Base-by-base conservation (phyloP, 1,140 invertebrate species). In the Habropoda laboriosa region DNA sequence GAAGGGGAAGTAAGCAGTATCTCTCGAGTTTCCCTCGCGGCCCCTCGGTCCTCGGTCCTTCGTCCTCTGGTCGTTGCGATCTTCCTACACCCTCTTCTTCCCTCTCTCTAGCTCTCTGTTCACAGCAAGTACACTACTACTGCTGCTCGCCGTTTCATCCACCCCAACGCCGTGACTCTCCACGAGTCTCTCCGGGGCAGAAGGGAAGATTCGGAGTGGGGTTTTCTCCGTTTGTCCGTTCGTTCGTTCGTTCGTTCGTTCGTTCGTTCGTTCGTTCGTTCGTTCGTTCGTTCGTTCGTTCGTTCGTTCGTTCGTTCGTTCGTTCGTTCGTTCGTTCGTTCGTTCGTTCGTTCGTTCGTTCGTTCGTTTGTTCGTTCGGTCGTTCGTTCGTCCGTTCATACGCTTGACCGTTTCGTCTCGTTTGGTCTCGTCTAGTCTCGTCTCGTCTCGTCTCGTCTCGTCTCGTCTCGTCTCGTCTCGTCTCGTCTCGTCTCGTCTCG, bases 271-370 rank as follows among this genome's bases (percentile, higher is more conserved):
- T 71, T 30, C 38, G 49, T 90, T 86, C 86, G 88, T 89, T 90
- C 88, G 90, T 91, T 89, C n/a, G n/a, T n/a, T n/a, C n/a, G n/a
- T 92, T 88, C 87, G 86, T 89, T 81, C 86, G 85, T 89, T 73
- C 77, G 85, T 86, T 45, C 86, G 82, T 84, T 71, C 35, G 35
- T 68, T n/a, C 66, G 55, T 70, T 30, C 78, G 63, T 85, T 86
- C 88, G 84, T 86, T 64, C 85, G 80, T 82, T 68, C 49, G 86
- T 55, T 68, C 79, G 75, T 71, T 30, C 38, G 49, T 90, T 86
- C 86, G 88, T 89, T 90, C 88, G 90, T 91, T 89, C n/a, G n/a
- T 92, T 88, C 87, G 86, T 89, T 81, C 86, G 85, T 89, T 73
- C 77, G 85, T 86, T 45, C 86, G 82, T 84, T 71, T 27, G 35